Evolutionary conservation across 1,140 invertebrate genomes (phyloP).

Genomic region (Hermatobates lingyangjiaoensis): DNA sequence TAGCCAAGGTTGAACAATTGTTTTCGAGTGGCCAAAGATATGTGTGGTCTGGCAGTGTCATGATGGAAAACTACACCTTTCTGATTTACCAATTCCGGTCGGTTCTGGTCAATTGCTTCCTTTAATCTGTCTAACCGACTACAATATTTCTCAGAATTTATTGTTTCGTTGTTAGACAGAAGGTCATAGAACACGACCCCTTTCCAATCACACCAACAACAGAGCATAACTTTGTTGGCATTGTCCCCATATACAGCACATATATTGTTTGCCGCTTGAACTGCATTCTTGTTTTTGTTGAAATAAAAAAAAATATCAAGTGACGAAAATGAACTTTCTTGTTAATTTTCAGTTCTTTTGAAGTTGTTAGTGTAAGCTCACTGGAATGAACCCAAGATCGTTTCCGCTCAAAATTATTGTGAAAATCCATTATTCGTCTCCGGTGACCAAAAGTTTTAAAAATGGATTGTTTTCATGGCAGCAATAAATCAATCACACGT

Average conservation of each 20-base stretch:
- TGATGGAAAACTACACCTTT: conserved; percentile 22
- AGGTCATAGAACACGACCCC: background rate
- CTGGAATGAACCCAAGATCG: background rate
- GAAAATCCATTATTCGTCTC: background rate
- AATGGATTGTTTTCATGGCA: background rate
- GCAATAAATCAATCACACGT: background rate
- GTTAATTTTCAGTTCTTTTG: background rate
- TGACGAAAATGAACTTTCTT: too few species aligned
- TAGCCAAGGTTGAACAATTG: conserved; percentile 23
- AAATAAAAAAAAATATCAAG: too few species aligned
- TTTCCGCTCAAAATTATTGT: background rate
- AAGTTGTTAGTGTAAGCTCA: background rate
- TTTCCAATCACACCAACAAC: background rate
- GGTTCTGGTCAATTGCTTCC: conserved; percentile 18
- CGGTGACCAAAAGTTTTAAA: background rate
- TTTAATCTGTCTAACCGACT: conserved; percentile 15
- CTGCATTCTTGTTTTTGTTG: too few species aligned
- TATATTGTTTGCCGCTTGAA: too few species aligned
- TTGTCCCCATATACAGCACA: too few species aligned
- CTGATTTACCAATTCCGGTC: conserved; percentile 21
- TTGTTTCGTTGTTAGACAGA: background rate
- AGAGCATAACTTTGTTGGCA: background rate
- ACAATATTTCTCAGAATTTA: background rate
- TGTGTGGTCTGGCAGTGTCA: conserved; percentile 23
- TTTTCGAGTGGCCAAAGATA: conserved; percentile 13